Conservation (phyloP, 2,797 vertebrate species). For the Clarias laeviceps region DNA sequence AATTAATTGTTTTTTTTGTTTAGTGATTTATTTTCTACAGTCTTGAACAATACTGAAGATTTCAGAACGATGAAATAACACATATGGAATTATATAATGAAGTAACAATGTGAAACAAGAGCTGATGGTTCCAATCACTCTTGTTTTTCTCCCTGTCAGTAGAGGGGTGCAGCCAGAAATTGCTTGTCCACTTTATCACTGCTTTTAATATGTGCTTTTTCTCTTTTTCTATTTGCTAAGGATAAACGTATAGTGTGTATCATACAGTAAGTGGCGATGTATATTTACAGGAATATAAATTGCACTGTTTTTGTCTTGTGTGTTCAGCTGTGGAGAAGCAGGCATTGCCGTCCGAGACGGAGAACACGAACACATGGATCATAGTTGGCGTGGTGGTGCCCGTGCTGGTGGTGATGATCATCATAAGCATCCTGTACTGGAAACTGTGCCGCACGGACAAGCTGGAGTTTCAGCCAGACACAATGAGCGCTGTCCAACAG, state of each 20-base stretch:
- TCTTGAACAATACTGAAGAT: too few relatives aligned
- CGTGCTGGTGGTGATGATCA: conserved; percentile 85
- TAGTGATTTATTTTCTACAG: too few relatives aligned
- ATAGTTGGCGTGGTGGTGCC: conserved; percentile 91
- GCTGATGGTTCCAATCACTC: too few relatives aligned
- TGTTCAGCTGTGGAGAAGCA: conserved; percentile 87
- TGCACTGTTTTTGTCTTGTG: not conserved
- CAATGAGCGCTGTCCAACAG: conserved; percentile 91
- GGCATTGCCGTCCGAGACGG: conserved; percentile 74
- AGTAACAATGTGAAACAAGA: too few relatives aligned
- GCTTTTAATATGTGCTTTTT: not conserved
- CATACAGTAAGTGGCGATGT: not conserved
- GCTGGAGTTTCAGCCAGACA: conserved; percentile 96
- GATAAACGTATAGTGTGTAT: not conserved
- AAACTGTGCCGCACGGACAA: conserved; percentile 97
- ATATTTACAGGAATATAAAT: not conserved
- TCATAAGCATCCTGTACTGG: conserved; percentile 95
- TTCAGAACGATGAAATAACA: too few relatives aligned
- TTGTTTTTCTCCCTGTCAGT: too few relatives aligned
- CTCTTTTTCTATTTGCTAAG: not conserved
- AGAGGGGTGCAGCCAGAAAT: not conserved
- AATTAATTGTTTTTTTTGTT: too few relatives aligned
- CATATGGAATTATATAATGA: too few relatives aligned
- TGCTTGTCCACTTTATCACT: not conserved
- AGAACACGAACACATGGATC: conserved; percentile 91